Conservation (phyloP, 2,797 vertebrate species). For the Acanthurus tractus region DNA sequence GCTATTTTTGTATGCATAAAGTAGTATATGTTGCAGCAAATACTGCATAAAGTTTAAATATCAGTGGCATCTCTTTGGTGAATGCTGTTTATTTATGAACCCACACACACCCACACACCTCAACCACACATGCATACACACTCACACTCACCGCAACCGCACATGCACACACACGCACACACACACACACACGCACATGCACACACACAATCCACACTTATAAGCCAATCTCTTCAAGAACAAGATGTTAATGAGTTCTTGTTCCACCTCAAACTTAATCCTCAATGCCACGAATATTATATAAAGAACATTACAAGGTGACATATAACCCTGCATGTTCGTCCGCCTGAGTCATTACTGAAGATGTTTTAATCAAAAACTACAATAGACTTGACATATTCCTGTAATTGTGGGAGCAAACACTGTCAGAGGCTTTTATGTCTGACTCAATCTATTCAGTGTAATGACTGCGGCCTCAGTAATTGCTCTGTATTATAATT, state of each 20-base stretch:
- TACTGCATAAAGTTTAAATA: neutral
- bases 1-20: neutral
- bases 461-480: neutral
- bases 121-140: too few relatives aligned
- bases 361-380: constrained; percentile 22
- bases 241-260: constrained; percentile 73
- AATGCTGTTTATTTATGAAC: constrained; percentile 23
- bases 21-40: neutral
- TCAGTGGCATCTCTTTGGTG: constrained; percentile 8
- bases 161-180: neutral
- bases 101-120: neutral
- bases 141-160: too few relatives aligned
- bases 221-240: constrained; percentile 47
- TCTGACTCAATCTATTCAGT: neutral
- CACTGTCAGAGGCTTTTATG: neutral
- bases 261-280: constrained; percentile 57
- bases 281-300: constrained; percentile 15
- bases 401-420: neutral
- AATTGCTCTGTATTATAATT: neutral
- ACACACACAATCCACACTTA: constrained; percentile 17
- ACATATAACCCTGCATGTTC: neutral
- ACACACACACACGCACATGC: neutral
- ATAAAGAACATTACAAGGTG: constrained; percentile 24
- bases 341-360: constrained; percentile 9
- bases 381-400: neutral